These are phyloP conservation scores for Drosophila anomalata DNA, from an alignment of 2,888 invertebrate species.

Conservation along the genomic window DNA sequence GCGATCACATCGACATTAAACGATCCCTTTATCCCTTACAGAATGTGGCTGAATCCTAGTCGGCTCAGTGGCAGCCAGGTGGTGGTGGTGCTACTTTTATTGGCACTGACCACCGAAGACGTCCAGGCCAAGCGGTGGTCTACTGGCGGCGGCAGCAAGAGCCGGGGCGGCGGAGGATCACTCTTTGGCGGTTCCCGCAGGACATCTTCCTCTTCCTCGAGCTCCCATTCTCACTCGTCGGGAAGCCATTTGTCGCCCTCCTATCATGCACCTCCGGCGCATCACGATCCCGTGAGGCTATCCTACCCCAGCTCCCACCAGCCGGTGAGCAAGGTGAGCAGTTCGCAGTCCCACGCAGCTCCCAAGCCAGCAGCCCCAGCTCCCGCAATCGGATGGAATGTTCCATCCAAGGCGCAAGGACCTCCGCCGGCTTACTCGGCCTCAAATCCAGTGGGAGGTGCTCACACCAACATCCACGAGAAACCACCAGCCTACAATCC, in stretches of 20 bases:
- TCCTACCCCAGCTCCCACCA: constrained; percentile 69
- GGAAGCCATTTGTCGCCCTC: constrained; percentile 4
- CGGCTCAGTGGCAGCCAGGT: constrained; percentile 48
- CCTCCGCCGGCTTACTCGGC: constrained; percentile 82
- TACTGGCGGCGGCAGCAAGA: constrained; percentile 61
- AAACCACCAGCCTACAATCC: constrained; percentile 81
- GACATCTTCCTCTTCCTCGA: constrained; percentile 32
- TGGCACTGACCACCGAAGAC: constrained; percentile 56
- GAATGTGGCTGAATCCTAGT: constrained; percentile 52
- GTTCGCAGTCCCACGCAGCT: constrained; percentile 47
- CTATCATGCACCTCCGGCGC: constrained; percentile 31
- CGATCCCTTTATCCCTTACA: constrained; percentile 19
- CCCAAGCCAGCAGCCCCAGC: constrained; percentile 29
- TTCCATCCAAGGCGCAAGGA: constrained; percentile 75
- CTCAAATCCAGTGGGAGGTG: constrained; percentile 79
- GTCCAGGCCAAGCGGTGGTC: constrained; percentile 69
- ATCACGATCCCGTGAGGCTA: constrained; percentile 49
- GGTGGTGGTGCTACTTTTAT: constrained; percentile 43
- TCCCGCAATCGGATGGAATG: constrained; percentile 82
- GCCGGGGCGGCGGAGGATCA: constrained; percentile 30
- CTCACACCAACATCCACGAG: constrained; percentile 80
- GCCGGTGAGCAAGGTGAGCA: constrained; percentile 33
- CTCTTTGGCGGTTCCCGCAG: constrained; percentile 43
- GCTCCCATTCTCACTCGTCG: constrained; percentile 31
- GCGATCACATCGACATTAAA: constrained; percentile 2